Evolutionary conservation across 2,888 invertebrate species (phyloP).

Genomic region (Tachina grossa): DNA sequence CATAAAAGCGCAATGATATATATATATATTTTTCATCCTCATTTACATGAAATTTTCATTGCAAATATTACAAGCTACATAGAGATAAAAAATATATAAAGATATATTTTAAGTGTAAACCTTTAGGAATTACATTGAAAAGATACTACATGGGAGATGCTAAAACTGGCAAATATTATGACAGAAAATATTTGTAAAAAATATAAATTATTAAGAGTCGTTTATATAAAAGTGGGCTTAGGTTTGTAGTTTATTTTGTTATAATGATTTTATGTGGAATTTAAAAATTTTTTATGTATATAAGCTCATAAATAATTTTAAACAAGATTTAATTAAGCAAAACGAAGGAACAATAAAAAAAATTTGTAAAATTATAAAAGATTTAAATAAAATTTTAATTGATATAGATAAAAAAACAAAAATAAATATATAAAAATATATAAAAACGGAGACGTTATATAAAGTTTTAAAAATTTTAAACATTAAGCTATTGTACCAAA

Average conservation of each 20-base stretch:
- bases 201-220: neutral
- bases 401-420: neutral
- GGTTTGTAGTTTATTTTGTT: too few relatives aligned
- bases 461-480: too few relatives aligned
- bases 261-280: neutral
- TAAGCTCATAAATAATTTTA: neutral
- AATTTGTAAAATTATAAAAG: too few relatives aligned
- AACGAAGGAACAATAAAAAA: too few relatives aligned
- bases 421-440: neutral
- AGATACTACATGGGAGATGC: constrained; percentile 19
- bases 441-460: too few relatives aligned
- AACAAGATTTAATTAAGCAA: neutral
- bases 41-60: constrained; percentile 78
- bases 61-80: constrained; percentile 44
- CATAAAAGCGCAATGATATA: constrained; percentile 76
- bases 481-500: too few relatives aligned
- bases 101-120: constrained; percentile 30
- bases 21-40: constrained; percentile 81
- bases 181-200: constrained; percentile 20
- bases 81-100: constrained; percentile 2
- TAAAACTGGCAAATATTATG: neutral
- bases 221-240: too few relatives aligned
- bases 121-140: constrained; percentile 48
- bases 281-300: neutral
- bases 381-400: neutral